Base-by-base conservation (phyloP, 2,888 invertebrate species). In the Pachymerium ferrugineum region DNA sequence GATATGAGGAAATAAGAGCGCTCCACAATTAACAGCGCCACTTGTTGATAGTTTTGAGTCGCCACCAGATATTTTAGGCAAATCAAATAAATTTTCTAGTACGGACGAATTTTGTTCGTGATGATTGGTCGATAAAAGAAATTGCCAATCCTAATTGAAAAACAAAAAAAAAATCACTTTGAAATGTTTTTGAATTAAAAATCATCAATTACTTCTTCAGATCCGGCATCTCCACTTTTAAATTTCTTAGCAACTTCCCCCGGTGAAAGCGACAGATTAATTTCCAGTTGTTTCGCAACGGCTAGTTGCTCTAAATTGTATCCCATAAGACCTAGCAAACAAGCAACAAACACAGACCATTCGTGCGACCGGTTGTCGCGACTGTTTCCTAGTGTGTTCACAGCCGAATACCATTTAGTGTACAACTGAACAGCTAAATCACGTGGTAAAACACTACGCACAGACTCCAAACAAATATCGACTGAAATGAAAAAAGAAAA, bases 321-420 rank as follows among this genome's bases (percentile, higher is more conserved):
- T 73, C 83, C 83, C 79, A 83, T 81, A 54, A 76, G 35, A 29
- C 76, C 75, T 30, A 88, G 84, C 28, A 90, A 78, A 38, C 88
- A 85, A 74, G 81, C 81, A 30, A 84, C 86, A 82, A 94, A 94
- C 82, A 91, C 87, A 5, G 87, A 84, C 92, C 93, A 93, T 81
- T 94, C 94, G 78, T 90, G 88, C 75, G 87, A 86, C 0, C 88
- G 86, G 8, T 89, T 89, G 29, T 91, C 86, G 80, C 93, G 90
- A 77, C 88, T 88, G 0, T 90, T 88, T 0, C 95, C 95, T 0
- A 95, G 93, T 0, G 93, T 90, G 85, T 96, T 95, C 76, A 94
- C 85, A 0, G 89, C 87, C 0, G 91, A 89, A 81, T 94, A 97
- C 96, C 96, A 97, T 80, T 90, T 89, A 70, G 89, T 87, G 74